Conservation (phyloP, 2,888 invertebrate genomes). For the Heterodera filipjevi region DNA sequence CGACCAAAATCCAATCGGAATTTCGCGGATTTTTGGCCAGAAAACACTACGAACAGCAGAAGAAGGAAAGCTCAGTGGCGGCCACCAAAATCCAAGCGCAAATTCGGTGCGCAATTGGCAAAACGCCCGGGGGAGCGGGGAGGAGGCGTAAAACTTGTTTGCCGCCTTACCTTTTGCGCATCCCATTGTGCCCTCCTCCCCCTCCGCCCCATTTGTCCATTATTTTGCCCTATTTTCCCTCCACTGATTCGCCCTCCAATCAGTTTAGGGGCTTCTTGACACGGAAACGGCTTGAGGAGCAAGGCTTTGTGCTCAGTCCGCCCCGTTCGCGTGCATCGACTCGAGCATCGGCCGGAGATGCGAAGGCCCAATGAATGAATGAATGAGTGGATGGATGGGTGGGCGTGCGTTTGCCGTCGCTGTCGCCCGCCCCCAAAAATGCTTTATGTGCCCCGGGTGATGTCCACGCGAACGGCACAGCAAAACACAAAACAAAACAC, state of each 20-base stretch:
- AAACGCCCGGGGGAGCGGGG: too few relatives aligned
- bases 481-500: background rate
- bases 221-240: background rate
- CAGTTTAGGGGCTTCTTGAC: constrained; percentile 57
- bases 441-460: background rate
- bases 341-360: background rate
- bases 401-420: background rate
- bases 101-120: constrained; percentile 72
- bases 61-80: constrained; percentile 85
- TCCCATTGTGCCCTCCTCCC: background rate
- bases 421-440: background rate
- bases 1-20: constrained; percentile 60
- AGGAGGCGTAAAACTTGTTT: too few relatives aligned
- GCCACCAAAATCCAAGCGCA: constrained; percentile 90
- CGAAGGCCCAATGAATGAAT: background rate
- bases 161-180: too few relatives aligned
- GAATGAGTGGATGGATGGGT: background rate
- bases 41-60: constrained; percentile 68
- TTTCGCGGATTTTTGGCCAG: constrained; percentile 61
- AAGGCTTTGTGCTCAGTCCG: constrained; percentile 57
- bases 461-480: too few relatives aligned
- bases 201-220: background rate
- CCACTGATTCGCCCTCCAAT: background rate
- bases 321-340: constrained; percentile 50
- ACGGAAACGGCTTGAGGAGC: constrained; percentile 60